These are phyloP conservation scores for Isotomurus palustris DNA, from an alignment of 2,888 invertebrate genomes.

Conservation along the genomic window DNA sequence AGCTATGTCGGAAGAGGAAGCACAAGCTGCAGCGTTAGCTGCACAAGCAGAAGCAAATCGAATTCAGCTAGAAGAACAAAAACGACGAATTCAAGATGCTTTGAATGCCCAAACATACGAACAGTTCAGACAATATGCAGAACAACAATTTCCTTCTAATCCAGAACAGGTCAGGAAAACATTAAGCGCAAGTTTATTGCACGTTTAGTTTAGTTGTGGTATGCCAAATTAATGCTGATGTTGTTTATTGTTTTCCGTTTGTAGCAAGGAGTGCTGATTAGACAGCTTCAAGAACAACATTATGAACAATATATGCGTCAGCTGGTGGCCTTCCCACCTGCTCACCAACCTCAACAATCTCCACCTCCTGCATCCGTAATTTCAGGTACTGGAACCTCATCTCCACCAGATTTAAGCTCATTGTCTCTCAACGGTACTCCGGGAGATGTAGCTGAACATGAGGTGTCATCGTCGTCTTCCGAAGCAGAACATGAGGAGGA, in stretches of 20 bases:
- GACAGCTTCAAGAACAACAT: constrained; percentile 96
- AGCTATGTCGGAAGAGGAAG: constrained; percentile 52
- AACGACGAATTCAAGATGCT: constrained; percentile 75
- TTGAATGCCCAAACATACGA: constrained; percentile 89
- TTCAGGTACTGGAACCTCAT: too few species aligned
- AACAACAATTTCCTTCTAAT: constrained; percentile 73
- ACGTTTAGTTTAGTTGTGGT: constrained; percentile 60
- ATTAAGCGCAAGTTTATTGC: constrained; percentile 89
- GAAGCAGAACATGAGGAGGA: constrained; percentile 46
- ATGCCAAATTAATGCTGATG: background rate
- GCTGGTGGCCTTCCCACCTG: too few species aligned
- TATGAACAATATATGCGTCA: constrained; percentile 99
- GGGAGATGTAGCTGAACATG: too few species aligned
- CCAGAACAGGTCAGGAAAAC: constrained; percentile 57
- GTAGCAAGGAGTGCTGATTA: constrained; percentile 87
- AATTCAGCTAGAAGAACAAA: constrained; percentile 57
- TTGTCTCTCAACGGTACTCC: too few species aligned
- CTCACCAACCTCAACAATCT: constrained; percentile 56
- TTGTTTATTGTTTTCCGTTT: constrained; percentile 2
- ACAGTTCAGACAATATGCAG: constrained; percentile 86
- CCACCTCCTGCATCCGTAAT: too few species aligned
- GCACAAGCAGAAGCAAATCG: constrained; percentile 60
- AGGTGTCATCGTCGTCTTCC: background rate
- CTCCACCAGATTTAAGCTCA: too few species aligned
- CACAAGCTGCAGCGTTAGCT: constrained; percentile 62